Evolutionary conservation across 2,888 invertebrate species (phyloP).

Genomic region (Tinea trinotella): DNA sequence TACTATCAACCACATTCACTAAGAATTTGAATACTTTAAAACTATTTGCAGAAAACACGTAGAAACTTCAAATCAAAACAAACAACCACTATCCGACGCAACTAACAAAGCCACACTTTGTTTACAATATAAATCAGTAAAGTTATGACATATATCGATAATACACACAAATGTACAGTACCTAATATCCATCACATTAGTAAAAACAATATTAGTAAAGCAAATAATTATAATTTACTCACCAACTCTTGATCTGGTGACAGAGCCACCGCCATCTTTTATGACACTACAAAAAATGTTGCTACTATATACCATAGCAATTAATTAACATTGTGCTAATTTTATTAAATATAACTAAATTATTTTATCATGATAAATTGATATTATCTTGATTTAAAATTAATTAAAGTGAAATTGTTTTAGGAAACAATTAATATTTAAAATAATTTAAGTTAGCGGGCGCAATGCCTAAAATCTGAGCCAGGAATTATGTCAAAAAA

Average conservation of each 20-base stretch:
- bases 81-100: slow-evolving; percentile 18
- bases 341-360: no score
- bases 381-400: no score
- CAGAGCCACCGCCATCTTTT: slow-evolving; percentile 79
- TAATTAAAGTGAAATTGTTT: no score
- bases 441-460: no score
- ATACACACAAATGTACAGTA: neutral
- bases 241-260: slow-evolving; percentile 85
- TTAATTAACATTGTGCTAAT: no score
- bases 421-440: no score
- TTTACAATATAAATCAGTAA: neutral
- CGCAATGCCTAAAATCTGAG: no score
- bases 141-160: neutral
- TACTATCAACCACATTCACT: neutral
- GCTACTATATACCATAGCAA: neutral
- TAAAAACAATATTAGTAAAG: neutral
- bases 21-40: neutral
- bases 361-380: no score
- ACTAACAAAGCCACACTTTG: slow-evolving; percentile 5
- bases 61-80: slow-evolving; percentile 16
- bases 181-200: neutral
- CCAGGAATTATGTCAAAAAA: no score
- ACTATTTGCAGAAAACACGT: slow-evolving; percentile 7
- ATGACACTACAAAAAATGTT: slow-evolving; percentile 20
- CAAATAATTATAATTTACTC: slow-evolving; percentile 45